Percentiles rank a stretch among this genome's conserved stretches.
Conservation (phyloP, 2,797 vertebrate genomes). For the Centropyge bicolor region DNA sequence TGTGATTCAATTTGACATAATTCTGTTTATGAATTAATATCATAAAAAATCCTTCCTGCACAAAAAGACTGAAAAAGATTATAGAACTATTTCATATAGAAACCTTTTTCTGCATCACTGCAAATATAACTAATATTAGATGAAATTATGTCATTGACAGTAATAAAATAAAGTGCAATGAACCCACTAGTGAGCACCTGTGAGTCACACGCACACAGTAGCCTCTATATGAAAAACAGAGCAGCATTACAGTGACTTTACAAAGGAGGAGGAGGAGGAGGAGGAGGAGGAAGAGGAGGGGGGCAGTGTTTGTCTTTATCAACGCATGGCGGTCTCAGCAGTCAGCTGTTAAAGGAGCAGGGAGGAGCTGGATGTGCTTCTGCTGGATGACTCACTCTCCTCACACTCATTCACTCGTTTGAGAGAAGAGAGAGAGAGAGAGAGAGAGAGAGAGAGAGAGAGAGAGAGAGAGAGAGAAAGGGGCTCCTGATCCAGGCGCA, state of each 20-base stretch:
- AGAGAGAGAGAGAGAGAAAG: conserved; percentile 18
- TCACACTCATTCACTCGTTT: conserved; percentile 61
- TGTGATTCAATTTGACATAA: not conserved
- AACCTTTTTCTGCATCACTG: not conserved
- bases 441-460: conserved; percentile 24
- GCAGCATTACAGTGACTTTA: conserved; percentile 16
- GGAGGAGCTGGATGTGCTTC: conserved; percentile 74
- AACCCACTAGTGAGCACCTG: not conserved
- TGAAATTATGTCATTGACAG: not conserved
- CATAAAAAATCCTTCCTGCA: not conserved
- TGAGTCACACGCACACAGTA: conserved; percentile 2
- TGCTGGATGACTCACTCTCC: conserved; percentile 84
- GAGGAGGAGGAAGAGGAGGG: conserved; percentile 5
- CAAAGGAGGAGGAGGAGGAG: not conserved
- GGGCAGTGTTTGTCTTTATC: conserved; percentile 58
- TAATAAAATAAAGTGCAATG: conserved; percentile 4
- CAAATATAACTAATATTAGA: not conserved
- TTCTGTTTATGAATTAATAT: not conserved
- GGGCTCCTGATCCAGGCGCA: conserved; percentile 73
- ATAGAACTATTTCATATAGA: not conserved
- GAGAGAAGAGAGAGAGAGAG: no score
- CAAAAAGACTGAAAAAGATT: not conserved
- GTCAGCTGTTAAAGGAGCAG: conserved; percentile 77
- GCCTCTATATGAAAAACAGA: not conserved
- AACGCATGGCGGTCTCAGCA: conserved; percentile 71